Percentiles rank a stretch among this genome's conserved stretches.
Conservation (phyloP, 2,113 vertebrate genomes). For the Ailuropoda melanoleuca region DNA sequence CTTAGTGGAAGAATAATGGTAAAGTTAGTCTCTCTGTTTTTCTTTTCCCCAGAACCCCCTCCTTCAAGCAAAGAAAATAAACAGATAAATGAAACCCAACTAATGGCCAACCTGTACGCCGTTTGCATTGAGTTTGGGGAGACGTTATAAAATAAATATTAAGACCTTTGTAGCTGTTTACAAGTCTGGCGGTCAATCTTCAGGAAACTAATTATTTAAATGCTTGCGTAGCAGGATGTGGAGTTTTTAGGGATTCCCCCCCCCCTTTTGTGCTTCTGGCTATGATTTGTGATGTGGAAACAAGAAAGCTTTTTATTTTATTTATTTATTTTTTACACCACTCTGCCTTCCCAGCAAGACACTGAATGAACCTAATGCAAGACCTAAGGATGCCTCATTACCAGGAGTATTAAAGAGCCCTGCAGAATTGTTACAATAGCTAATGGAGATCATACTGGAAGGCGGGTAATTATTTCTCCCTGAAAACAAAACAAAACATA, state of each 20-base stretch:
- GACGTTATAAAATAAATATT: constrained; percentile 78
- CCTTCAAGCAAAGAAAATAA: constrained; percentile 2
- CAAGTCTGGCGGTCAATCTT: constrained; percentile 50
- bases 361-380: constrained; percentile 37
- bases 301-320: constrained; percentile 52
- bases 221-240: constrained; percentile 70
- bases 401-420: constrained; percentile 56
- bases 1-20: not conserved
- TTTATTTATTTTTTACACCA: constrained; percentile 31
- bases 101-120: constrained; percentile 52
- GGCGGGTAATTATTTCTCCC: constrained; percentile 41
- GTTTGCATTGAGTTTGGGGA: constrained; percentile 73
- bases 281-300: constrained; percentile 78
- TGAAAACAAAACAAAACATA: constrained; percentile 60
- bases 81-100: not conserved
- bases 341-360: constrained; percentile 79
- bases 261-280: constrained; percentile 61
- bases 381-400: constrained; percentile 80
- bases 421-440: constrained; percentile 45
- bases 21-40: constrained; percentile 35
- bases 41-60: not conserved
- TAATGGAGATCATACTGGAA: constrained; percentile 13
- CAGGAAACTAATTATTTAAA: constrained; percentile 80
- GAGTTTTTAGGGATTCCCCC: constrained; percentile 66
- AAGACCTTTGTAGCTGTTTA: constrained; percentile 60